phyloP scores from a whole-genome alignment of 2,113 vertebrate species.

The Trochalopteron elliotii region DNA sequence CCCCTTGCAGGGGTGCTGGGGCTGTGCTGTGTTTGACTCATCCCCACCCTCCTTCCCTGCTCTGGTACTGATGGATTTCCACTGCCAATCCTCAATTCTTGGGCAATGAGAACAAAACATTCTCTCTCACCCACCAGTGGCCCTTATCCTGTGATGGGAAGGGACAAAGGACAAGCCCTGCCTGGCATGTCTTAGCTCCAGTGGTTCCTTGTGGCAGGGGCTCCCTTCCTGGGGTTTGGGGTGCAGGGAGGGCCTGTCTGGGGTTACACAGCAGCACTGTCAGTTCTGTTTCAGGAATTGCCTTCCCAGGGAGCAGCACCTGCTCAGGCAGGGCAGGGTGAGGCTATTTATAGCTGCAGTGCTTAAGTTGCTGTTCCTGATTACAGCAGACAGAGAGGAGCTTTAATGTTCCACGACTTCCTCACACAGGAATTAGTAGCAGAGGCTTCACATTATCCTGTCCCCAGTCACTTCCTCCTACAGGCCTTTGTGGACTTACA shows the following conservation, averaged over 20 bases:
- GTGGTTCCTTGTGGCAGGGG: rapidly evolving
- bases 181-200: not conserved
- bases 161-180: not conserved
- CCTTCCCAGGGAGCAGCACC: not conserved
- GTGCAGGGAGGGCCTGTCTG: not conserved
- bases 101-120: not conserved
- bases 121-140: not conserved
- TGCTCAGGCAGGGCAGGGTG: not conserved
- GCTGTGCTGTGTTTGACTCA: not conserved
- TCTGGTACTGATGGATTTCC: not conserved
- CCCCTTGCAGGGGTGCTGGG: not conserved
- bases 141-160: rapidly evolving
- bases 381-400: not conserved
- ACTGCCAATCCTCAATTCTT: not conserved
- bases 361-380: not conserved
- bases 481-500: not conserved
- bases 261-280: not conserved
- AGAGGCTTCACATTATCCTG: not conserved
- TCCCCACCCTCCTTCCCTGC: not conserved
- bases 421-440: not conserved
- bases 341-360: not conserved
- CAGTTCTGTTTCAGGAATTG: not conserved
- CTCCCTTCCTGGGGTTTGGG: not conserved
- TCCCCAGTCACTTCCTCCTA: not conserved
- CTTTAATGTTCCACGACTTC: not conserved